These are phyloP conservation scores for Melinaea marsaeus DNA, from an alignment of 2,888 invertebrate species.

Conservation along the genomic window DNA sequence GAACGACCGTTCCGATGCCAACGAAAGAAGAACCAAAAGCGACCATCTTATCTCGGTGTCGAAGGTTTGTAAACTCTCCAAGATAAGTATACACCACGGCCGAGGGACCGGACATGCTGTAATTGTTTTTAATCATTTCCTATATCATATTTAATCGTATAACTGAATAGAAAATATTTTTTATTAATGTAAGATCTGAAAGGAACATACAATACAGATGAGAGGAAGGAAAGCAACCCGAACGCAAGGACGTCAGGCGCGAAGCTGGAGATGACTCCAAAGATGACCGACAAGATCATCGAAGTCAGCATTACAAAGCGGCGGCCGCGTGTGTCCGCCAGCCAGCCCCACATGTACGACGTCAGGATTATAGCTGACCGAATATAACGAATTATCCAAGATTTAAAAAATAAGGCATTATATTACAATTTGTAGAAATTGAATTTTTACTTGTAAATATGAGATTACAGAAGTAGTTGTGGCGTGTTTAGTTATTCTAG, in stretches of 20 bases:
- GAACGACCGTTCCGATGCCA: slow-evolving; percentile 72
- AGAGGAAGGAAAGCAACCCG: slow-evolving; percentile 79
- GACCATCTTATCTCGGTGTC: slow-evolving; percentile 72
- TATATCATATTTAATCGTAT: background rate
- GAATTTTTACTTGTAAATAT: no score
- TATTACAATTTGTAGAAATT: no score
- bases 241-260: slow-evolving; percentile 79
- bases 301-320: slow-evolving; percentile 76
- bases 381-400: no score
- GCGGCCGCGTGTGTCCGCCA: slow-evolving; percentile 87
- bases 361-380: slow-evolving; percentile 81
- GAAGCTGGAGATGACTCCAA: slow-evolving; percentile 78
- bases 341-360: slow-evolving; percentile 87
- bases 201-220: slow-evolving; percentile 79
- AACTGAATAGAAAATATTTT: background rate
- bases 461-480: no score
- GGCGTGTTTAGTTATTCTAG: no score
- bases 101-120: slow-evolving; percentile 68
- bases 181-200: background rate
- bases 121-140: slow-evolving; percentile 18
- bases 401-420: no score
- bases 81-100: slow-evolving; percentile 79
- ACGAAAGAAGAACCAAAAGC: slow-evolving; percentile 71
- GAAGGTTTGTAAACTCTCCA: slow-evolving; percentile 76
- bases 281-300: slow-evolving; percentile 70